These are phyloP conservation scores for Atlantisia rogersi DNA, from an alignment of 2,113 vertebrate species.

Conservation along the genomic window DNA sequence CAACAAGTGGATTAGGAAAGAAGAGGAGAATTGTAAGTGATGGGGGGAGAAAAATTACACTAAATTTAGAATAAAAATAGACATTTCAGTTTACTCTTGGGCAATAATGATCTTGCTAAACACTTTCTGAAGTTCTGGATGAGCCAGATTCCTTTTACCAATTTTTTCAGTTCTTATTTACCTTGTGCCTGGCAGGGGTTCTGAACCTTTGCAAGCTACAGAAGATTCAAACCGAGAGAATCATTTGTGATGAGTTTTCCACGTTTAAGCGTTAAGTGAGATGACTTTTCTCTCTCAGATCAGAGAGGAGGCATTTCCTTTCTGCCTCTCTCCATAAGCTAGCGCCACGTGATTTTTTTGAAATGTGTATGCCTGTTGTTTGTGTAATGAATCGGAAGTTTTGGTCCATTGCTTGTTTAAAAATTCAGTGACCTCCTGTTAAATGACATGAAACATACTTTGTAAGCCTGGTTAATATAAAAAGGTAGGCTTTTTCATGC, in stretches of 20 bases:
- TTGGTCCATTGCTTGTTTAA: conserved; percentile 51
- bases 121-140: not conserved
- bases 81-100: not conserved
- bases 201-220: not conserved
- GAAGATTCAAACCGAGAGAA: not conserved
- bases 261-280: not conserved
- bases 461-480: conserved; percentile 32
- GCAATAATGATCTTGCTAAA: not conserved
- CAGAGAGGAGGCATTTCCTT: not conserved
- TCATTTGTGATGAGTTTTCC: not conserved
- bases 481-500: conserved; percentile 13
- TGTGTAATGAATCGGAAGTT: conserved; percentile 56
- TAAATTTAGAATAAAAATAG: not conserved
- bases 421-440: conserved; percentile 55
- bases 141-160: not conserved
- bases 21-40: not conserved
- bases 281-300: not conserved
- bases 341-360: not conserved
- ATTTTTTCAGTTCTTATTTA: not conserved
- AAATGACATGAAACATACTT: conserved; percentile 50
- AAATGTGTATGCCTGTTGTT: not conserved
- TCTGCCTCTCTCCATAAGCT: not conserved
- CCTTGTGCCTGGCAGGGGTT: not conserved
- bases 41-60: not conserved
- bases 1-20: conserved; percentile 2